These are phyloP conservation scores for Spilogale gracilis DNA, from an alignment of 2,113 vertebrate species.

Conservation along the genomic window DNA sequence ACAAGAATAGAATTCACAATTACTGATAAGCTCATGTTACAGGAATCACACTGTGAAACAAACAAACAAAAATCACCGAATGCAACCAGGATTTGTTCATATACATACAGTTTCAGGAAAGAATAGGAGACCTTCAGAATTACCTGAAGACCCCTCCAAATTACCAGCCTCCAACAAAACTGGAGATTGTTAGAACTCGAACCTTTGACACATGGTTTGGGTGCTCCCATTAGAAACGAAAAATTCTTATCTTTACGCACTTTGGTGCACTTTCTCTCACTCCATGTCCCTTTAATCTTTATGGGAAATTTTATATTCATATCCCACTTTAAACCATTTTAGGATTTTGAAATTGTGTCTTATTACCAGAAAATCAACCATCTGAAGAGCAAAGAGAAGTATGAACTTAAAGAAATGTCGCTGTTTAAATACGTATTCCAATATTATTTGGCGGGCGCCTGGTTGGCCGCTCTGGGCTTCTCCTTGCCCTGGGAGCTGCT, in stretches of 20 bases:
- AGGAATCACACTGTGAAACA: constrained; percentile 83
- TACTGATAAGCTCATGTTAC: constrained; percentile 58
- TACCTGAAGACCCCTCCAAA: background rate
- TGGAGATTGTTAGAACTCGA: constrained; percentile 23
- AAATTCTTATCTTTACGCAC: background rate
- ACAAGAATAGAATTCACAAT: constrained; percentile 61
- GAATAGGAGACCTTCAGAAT: background rate
- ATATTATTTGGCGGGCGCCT: constrained; percentile 86
- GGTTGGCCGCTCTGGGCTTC: constrained; percentile 91
- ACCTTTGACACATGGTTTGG: background rate
- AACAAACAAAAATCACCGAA: constrained; percentile 34
- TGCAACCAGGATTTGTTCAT: background rate
- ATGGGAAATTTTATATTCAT: constrained; percentile 38
- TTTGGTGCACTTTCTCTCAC: background rate
- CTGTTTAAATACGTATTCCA: background rate
- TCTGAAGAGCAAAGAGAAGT: background rate
- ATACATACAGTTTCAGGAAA: constrained; percentile 6
- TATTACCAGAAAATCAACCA: background rate
- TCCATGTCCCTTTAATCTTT: background rate
- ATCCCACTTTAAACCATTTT: background rate
- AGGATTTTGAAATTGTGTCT: constrained; percentile 47
- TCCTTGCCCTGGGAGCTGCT: constrained; percentile 94
- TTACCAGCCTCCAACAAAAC: constrained; percentile 54
- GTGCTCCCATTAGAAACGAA: background rate
- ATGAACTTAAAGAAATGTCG: background rate